Conservation (phyloP, 2,797 vertebrate genomes). For the Spea hammondii region DNA sequence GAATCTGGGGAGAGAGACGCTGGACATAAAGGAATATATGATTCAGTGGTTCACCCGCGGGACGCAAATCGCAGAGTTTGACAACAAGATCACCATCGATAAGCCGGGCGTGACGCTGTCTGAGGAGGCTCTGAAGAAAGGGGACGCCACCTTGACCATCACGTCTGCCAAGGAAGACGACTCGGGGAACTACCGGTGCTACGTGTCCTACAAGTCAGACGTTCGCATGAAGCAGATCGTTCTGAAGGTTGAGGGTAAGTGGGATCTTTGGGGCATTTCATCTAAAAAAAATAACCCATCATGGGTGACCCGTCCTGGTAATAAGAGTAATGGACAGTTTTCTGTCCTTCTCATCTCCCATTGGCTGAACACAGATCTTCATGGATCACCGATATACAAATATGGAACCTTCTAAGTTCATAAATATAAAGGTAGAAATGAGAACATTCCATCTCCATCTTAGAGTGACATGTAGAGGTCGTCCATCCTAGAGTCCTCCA, state of each 20-base stretch:
- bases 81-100: conserved; percentile 8
- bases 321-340: too few species aligned
- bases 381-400: too few species aligned
- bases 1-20: background rate
- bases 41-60: conserved; percentile 47
- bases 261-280: background rate
- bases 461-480: too few species aligned
- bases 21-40: conserved; percentile 13
- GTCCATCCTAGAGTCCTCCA: too few species aligned
- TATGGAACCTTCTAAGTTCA: too few species aligned
- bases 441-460: too few species aligned
- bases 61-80: conserved; percentile 40
- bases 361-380: too few species aligned
- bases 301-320: too few species aligned
- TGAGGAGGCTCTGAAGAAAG: conserved; percentile 31
- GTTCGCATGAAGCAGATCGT: conserved; percentile 16
- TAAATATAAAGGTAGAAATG: too few species aligned
- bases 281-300: too few species aligned
- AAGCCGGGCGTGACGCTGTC: conserved; percentile 19
- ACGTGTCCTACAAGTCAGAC: conserved; percentile 25
- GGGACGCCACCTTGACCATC: conserved; percentile 41
- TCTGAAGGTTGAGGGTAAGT: conserved; percentile 43
- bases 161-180: background rate
- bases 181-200: conserved; percentile 44
- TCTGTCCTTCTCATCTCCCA: too few species aligned